phyloP scores from a whole-genome alignment of 2,888 invertebrate genomes.

The Cephus spinipes region DNA sequence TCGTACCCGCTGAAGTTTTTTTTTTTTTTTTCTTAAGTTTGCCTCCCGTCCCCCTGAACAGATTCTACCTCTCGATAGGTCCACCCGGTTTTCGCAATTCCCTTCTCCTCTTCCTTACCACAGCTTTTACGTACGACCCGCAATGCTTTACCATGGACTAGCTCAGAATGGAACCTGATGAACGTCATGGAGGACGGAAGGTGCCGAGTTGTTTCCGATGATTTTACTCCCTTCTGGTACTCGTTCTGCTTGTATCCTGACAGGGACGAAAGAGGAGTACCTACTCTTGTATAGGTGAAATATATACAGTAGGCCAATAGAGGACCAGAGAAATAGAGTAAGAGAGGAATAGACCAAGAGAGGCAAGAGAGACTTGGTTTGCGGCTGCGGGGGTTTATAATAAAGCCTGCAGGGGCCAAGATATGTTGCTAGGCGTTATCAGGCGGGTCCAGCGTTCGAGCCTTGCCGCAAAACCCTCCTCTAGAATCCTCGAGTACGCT shows the following conservation, averaged over 20 bases:
- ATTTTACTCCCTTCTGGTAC: not conserved
- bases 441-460: constrained; percentile 61
- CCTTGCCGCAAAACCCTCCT: constrained; percentile 56
- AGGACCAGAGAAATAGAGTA: constrained; percentile 31
- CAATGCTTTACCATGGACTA: not conserved
- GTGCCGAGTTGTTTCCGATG: not conserved
- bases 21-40: too few species aligned
- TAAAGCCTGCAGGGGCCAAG: constrained; percentile 65
- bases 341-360: constrained; percentile 12
- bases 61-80: not conserved
- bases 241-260: not conserved
- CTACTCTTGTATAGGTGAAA: not conserved
- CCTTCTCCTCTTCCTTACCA: not conserved
- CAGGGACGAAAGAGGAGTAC: not conserved
- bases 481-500: constrained; percentile 4
- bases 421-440: constrained; percentile 64
- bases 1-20: not conserved
- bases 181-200: too few species aligned
- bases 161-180: not conserved
- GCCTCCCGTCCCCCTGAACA: not conserved
- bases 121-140: not conserved
- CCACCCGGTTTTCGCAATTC: not conserved
- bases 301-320: not conserved
- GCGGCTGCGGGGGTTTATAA: constrained; percentile 56
- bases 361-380: constrained; percentile 12